phyloP scores from a whole-genome alignment of 2,888 invertebrate genomes.

The Drosophila neonasuta region DNA sequence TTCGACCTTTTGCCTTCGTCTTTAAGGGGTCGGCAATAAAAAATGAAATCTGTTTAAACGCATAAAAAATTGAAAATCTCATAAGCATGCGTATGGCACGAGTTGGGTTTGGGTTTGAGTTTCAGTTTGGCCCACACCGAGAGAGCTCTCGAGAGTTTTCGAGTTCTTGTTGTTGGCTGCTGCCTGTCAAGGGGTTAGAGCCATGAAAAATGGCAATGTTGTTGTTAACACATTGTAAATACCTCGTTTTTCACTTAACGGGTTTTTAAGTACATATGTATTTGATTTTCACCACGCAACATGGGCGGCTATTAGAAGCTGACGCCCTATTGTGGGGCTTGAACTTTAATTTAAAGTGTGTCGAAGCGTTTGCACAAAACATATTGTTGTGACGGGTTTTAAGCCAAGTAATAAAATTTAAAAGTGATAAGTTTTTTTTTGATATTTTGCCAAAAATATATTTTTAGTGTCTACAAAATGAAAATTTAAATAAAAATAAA shows the following conservation, averaged over 20 bases:
- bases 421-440: too few relatives aligned
- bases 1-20: slow-evolving; percentile 53
- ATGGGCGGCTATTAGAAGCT: slow-evolving; percentile 2
- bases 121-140: neutral
- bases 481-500: too few relatives aligned
- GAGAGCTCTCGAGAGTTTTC: slow-evolving; percentile 1
- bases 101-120: slow-evolving; percentile 20
- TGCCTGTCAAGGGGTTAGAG: slow-evolving; percentile 47
- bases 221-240: slow-evolving; percentile 81
- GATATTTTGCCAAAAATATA: too few relatives aligned
- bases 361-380: neutral
- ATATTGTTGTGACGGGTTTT: neutral
- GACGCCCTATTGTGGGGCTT: neutral
- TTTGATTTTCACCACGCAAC: slow-evolving; percentile 19
- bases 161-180: slow-evolving; percentile 1
- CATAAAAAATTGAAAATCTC: slow-evolving; percentile 80
- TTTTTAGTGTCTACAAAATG: too few relatives aligned
- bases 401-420: too few relatives aligned
- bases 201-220: slow-evolving; percentile 73
- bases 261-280: slow-evolving; percentile 68
- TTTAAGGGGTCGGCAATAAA: slow-evolving; percentile 64
- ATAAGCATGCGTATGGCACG: slow-evolving; percentile 79
- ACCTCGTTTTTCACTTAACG: slow-evolving; percentile 80
- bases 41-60: slow-evolving; percentile 77
- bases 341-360: neutral